Conservation (phyloP, 64 coral and sea anemone species). For the Montipora sp. region DNA sequence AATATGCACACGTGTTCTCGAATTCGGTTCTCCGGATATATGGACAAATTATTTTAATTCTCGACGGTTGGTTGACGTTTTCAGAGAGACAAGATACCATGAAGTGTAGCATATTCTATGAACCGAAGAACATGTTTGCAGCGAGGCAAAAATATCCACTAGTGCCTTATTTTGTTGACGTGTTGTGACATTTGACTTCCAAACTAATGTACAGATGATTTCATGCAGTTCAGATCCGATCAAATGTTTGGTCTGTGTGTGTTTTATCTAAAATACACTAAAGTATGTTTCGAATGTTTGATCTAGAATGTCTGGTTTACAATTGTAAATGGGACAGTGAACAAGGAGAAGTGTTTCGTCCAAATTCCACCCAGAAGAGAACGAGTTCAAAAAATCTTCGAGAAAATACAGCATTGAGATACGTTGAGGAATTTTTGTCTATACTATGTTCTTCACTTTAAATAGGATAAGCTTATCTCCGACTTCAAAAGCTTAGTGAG, state of each 20-base stretch:
- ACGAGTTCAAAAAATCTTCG: too few species aligned
- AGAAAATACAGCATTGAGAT: too few species aligned
- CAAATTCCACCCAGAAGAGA: too few species aligned
- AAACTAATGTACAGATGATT: background rate
- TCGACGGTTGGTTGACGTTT: background rate
- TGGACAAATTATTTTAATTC: background rate
- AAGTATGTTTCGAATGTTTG: background rate
- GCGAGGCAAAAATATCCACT: background rate
- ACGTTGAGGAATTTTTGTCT: background rate
- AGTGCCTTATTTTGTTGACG: constrained; percentile 5
- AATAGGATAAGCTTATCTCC: background rate
- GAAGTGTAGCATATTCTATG: background rate
- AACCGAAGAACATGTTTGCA: too few species aligned
- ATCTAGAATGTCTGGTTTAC: background rate
- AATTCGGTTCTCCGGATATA: background rate
- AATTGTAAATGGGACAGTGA: background rate
- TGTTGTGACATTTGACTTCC: background rate
- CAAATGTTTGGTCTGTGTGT: constrained; percentile 1
- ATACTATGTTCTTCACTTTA: background rate
- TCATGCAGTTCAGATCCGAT: constrained; percentile 16
- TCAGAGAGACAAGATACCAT: background rate
- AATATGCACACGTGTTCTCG: background rate
- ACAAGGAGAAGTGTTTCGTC: too few species aligned
- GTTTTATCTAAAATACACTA: constrained; percentile 23
- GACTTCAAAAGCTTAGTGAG: background rate